Evolutionary conservation across 2,113 vertebrate species (phyloP).

Genomic region (Bubo scandiacus): DNA sequence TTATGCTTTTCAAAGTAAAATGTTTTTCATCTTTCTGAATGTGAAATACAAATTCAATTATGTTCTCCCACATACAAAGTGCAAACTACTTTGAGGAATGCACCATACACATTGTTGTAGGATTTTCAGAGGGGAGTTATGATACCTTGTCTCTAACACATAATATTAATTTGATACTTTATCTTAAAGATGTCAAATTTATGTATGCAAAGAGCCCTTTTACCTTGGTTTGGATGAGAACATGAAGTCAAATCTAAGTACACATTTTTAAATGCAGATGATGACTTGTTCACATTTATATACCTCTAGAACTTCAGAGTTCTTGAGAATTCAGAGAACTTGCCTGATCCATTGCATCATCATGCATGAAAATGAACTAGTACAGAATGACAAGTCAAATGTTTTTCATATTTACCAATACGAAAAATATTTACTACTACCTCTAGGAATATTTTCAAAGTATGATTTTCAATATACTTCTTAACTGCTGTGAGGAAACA

Average conservation of each 20-base stretch:
- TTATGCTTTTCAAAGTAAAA: not conserved
- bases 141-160: not conserved
- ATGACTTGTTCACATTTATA: not conserved
- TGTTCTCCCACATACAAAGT: not conserved
- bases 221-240: not conserved
- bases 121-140: not conserved
- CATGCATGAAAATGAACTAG: not conserved
- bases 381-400: not conserved
- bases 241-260: not conserved
- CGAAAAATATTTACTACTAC: not conserved
- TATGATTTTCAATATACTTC: not conserved
- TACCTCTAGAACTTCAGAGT: not conserved
- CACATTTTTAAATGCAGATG: not conserved
- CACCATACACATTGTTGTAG: not conserved
- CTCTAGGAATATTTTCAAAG: not conserved
- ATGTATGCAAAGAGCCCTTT: not conserved
- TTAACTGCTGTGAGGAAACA: not conserved
- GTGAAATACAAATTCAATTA: not conserved
- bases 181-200: not conserved
- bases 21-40: not conserved
- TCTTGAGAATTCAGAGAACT: not conserved
- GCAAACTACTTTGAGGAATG: not conserved
- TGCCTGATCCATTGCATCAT: not conserved
- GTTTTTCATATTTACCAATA: not conserved
- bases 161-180: not conserved